phyloP scores from a whole-genome alignment of 2,113 vertebrate species.

The Archocentrus centrarchus region DNA sequence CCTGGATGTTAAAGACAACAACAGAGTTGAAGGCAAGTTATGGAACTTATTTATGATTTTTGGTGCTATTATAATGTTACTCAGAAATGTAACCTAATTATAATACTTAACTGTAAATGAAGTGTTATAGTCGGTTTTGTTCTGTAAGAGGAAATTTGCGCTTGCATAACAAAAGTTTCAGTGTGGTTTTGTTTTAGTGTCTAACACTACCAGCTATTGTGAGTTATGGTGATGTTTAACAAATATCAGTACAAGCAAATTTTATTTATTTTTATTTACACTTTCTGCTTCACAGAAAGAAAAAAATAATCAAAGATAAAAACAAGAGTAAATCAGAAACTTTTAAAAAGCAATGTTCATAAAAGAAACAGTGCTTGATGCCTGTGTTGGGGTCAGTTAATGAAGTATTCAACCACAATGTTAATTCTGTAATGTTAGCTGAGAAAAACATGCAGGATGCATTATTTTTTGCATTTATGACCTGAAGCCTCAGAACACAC shows the following conservation, averaged over 20 bases:
- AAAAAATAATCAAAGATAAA: neutral
- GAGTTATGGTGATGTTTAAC: rapidly evolving
- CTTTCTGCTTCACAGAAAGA: neutral
- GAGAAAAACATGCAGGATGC: neutral
- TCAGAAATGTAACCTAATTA: too few relatives aligned
- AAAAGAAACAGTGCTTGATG: neutral
- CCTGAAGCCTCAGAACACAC: neutral
- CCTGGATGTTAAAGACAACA: slow-evolving; percentile 62
- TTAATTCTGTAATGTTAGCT: neutral
- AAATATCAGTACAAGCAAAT: rapidly evolving
- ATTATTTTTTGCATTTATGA: neutral
- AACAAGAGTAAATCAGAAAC: neutral
- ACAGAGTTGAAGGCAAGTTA: slow-evolving; percentile 24
- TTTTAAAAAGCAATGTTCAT: neutral
- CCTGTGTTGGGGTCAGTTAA: neutral
- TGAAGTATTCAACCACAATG: neutral
- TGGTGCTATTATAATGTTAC: neutral
- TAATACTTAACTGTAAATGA: neutral
- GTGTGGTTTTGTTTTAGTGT: neutral
- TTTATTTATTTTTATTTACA: neutral
- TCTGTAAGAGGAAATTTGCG: rapidly evolving
- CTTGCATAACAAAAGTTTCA: neutral
- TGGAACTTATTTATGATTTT: neutral
- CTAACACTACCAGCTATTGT: neutral
- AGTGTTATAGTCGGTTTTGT: rapidly evolving